Evolutionary conservation across 53 echinoderm and acorn worm genomes (phyloP), one percentile per base, ranked within the genome.

Genomic region (Holothuria scabra): DNA sequence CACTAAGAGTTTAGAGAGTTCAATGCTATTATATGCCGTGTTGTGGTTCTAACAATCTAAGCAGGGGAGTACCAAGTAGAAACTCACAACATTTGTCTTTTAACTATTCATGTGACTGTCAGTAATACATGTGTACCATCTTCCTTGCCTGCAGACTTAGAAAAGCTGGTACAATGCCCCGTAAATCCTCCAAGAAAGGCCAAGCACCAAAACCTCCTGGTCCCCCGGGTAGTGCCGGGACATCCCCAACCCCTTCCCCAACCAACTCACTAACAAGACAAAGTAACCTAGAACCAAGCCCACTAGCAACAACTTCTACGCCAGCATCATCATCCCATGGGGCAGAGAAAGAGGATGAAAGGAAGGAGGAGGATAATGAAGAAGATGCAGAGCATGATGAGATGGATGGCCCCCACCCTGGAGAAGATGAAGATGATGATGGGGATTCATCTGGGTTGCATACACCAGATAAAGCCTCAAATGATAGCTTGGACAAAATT

Each of bases 201-300:
- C 76, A 76, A 52, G 76, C 76, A 28, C 76, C 76, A 25, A n/a
- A 49, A 18, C 76, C 76, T 10, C 76, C 76, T 16, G 76, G 76
- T 18, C 49, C 56, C 8, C 76, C 76, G 29, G 69, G 69, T 44
- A 69, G 69, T 34, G 37, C 69, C 18, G 76, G 76, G 16, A 48
- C 16, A 48, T 76, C 76, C 76, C 76, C 76, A 5, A 26, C 76
- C 56, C 76, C 76, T 28, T 76, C 76, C 55, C 76, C 76, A 18
- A 76, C 76, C 76, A 52, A 52, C 76, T 55, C 76, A 76, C 56
- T 76, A 76, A 76, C 78, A 4, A 56, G 78, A 25, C 76, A 76
- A 28, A 69, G 34, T n/a, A 72, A 72, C 46, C 44, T 72, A 72
- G 72, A 72, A 72, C 78, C 78, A n/a, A 78, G 78, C 58, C 78